phyloP scores from a whole-genome alignment of 2,888 invertebrate genomes.

The Orchestes rusci region DNA sequence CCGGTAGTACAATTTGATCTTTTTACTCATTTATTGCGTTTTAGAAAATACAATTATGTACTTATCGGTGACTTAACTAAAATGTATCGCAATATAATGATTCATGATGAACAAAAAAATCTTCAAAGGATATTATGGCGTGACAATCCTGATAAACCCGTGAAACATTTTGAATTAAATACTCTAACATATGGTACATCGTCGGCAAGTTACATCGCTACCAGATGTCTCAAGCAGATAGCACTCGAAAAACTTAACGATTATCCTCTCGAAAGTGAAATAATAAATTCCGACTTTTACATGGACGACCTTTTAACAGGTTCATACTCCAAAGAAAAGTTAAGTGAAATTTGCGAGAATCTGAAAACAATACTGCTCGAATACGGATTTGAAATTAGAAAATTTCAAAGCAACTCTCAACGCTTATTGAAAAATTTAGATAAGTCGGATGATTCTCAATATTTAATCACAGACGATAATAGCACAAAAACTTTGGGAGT shows the following conservation, averaged over 20 bases:
- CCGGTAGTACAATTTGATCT: not conserved
- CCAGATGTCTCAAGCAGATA: slow-evolving; percentile 1
- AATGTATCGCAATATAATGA: not conserved
- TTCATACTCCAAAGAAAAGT: not conserved
- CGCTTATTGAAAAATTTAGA: not conserved
- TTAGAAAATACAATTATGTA: not conserved
- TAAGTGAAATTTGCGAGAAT: not conserved
- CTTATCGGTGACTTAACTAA: not conserved
- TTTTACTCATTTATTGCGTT: not conserved
- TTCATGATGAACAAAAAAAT: not conserved
- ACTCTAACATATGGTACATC: not conserved
- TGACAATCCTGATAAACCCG: not conserved
- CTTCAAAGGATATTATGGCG: not conserved
- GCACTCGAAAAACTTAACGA: not conserved
- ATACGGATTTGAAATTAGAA: slow-evolving; percentile 1
- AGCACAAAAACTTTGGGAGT: not conserved
- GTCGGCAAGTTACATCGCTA: not conserved
- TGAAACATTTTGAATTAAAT: not conserved
- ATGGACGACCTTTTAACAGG: not conserved
- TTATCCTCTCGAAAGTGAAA: not conserved
- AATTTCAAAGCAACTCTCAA: not conserved
- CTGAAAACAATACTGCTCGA: not conserved
- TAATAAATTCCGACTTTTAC: not conserved
- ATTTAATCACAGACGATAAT: not conserved
- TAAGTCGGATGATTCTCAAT: not conserved